Percentiles rank a stretch among this genome's conserved stretches.
Evolutionary conservation across 2,113 vertebrate genomes (phyloP).

Genomic region (Melospiza melodia): DNA sequence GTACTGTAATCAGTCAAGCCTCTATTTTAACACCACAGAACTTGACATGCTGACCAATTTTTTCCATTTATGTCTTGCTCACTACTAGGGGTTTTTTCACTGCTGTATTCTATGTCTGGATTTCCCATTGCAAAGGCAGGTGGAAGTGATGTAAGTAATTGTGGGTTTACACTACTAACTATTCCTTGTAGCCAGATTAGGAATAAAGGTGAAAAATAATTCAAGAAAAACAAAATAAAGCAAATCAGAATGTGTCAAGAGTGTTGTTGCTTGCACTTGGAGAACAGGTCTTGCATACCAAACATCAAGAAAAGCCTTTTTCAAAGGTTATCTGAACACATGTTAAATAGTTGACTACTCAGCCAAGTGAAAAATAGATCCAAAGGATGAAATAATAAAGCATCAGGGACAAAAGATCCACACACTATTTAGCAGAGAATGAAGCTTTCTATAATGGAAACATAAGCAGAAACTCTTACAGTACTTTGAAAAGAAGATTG

Average conservation of each 20-base stretch:
- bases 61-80: not conserved
- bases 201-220: not conserved
- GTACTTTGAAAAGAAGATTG: conserved; percentile 40
- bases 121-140: not conserved
- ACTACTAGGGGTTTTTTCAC: not conserved
- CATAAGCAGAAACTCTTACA: conserved; percentile 6
- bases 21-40: not conserved
- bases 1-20: not conserved
- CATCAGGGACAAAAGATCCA: conserved; percentile 31
- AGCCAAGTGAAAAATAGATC: conserved; percentile 56
- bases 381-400: conserved; percentile 59
- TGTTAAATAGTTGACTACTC: conserved; percentile 54
- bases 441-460: conserved; percentile 31
- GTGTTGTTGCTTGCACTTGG: not conserved
- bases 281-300: conserved; percentile 32
- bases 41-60: not conserved
- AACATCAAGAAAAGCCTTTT: conserved; percentile 41
- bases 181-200: not conserved
- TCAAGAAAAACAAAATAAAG: not conserved
- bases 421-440: conserved; percentile 62
- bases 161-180: not conserved
- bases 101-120: not conserved
- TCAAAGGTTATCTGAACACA: conserved; percentile 52
- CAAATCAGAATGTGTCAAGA: not conserved
- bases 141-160: not conserved